Conservation (phyloP, 2,113 vertebrate species). For the Esox niger region DNA sequence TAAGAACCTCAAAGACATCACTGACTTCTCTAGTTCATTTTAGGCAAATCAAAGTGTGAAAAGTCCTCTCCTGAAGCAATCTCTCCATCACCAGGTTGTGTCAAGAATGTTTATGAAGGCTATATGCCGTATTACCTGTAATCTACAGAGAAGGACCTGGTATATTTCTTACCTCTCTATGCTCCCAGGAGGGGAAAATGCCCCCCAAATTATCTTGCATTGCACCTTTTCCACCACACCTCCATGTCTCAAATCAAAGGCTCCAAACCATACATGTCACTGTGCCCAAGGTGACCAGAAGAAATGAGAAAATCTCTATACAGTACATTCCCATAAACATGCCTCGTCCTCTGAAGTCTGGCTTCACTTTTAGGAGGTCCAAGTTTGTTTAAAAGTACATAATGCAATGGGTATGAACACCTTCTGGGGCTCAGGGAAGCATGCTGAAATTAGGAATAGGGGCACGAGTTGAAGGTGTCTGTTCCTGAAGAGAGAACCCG, state of each 20-base stretch:
- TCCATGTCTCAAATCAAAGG: slow-evolving; percentile 72
- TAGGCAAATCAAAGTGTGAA: slow-evolving; percentile 79
- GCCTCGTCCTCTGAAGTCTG: slow-evolving; percentile 70
- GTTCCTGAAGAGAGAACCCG: background rate
- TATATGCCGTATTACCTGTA: slow-evolving; percentile 75
- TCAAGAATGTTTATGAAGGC: slow-evolving; percentile 73
- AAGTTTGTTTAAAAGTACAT: slow-evolving; percentile 70
- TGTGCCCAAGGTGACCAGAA: slow-evolving; percentile 71
- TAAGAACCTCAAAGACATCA: slow-evolving; percentile 71
- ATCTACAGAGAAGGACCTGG: slow-evolving; percentile 66
- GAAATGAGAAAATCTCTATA: slow-evolving; percentile 71
- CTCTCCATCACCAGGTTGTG: slow-evolving; percentile 71
- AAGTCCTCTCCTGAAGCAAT: slow-evolving; percentile 74
- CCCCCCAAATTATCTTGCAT: slow-evolving; percentile 73
- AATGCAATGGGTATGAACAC: slow-evolving; percentile 54
- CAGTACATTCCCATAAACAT: slow-evolving; percentile 63
- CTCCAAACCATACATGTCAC: slow-evolving; percentile 65
- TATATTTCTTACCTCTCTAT: slow-evolving; percentile 68
- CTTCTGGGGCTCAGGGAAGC: slow-evolving; percentile 46
- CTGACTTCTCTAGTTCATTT: slow-evolving; percentile 73
- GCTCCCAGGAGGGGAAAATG: slow-evolving; percentile 70
- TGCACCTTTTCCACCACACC: slow-evolving; percentile 76
- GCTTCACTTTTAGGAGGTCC: slow-evolving; percentile 61
- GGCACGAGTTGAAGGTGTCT: too few relatives aligned
- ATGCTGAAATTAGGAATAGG: slow-evolving; percentile 51